Percentiles rank a stretch among this genome's conserved stretches.
Evolutionary conservation across 2,888 invertebrate species (phyloP).

Genomic region (Lycia hirtaria): DNA sequence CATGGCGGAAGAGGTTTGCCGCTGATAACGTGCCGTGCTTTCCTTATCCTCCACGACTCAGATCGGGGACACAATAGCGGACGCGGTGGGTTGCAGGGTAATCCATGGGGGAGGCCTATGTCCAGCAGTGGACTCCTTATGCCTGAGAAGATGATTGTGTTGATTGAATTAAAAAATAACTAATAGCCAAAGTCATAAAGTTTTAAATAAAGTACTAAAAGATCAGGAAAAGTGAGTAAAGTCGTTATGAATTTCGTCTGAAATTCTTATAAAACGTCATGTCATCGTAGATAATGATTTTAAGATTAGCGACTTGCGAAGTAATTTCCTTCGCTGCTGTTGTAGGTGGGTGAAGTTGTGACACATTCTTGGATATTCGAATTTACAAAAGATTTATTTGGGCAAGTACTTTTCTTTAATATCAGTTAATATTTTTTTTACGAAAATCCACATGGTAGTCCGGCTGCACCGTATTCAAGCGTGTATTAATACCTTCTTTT

Average conservation of each 20-base stretch:
- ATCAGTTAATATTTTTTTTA: background rate
- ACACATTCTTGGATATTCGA: conserved; percentile 5
- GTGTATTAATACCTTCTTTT: too few species aligned
- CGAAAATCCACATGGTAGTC: too few species aligned
- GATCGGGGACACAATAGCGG: too few species aligned
- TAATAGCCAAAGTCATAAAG: background rate
- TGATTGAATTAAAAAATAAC: too few species aligned
- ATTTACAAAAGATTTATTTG: background rate
- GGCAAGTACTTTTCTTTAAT: background rate
- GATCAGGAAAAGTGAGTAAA: conserved; percentile 17
- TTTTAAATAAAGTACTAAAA: background rate
- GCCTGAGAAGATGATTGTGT: too few species aligned
- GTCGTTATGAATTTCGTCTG: conserved; percentile 29
- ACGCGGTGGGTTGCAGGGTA: too few species aligned
- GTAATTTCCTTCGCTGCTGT: conserved; percentile 26
- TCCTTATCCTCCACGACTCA: too few species aligned
- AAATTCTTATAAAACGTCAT: conserved; percentile 42
- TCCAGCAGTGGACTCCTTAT: too few species aligned
- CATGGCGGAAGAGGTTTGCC: too few species aligned
- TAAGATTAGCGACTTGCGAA: conserved; percentile 36
- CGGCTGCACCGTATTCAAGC: too few species aligned
- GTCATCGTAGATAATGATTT: conserved; percentile 47
- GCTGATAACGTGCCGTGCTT: too few species aligned
- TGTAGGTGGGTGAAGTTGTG: conserved; percentile 11
- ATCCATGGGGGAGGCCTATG: too few species aligned